These are phyloP conservation scores for Sandelia bainsii DNA, from an alignment of 2,797 vertebrate species.

Conservation along the genomic window DNA sequence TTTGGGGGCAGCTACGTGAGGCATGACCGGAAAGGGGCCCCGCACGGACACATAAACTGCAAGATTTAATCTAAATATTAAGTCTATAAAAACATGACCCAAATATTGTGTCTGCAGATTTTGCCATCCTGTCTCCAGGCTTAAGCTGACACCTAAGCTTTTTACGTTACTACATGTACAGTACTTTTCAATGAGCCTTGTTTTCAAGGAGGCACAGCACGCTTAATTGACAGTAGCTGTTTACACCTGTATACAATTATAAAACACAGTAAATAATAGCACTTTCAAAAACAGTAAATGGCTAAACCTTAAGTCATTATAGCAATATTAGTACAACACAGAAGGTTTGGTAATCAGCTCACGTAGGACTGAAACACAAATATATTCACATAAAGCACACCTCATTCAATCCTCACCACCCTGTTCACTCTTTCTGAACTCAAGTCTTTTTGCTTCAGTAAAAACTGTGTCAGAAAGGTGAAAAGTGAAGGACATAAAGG, in stretches of 20 bases:
- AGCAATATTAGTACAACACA: not conserved
- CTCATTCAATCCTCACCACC: not conserved
- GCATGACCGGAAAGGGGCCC: slow-evolving; percentile 71
- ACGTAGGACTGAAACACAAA: slow-evolving; percentile 6
- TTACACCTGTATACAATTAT: slow-evolving; percentile 34
- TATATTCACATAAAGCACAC: slow-evolving; percentile 10
- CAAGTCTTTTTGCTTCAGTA: slow-evolving; percentile 6
- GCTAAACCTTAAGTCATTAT: slow-evolving; percentile 11
- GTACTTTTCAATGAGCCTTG: slow-evolving; percentile 54
- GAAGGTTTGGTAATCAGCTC: slow-evolving; percentile 15
- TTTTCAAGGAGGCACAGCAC: slow-evolving; percentile 53
- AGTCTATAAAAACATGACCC: slow-evolving; percentile 76
- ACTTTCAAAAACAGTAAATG: slow-evolving; percentile 33
- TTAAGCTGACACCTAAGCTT: slow-evolving; percentile 47
- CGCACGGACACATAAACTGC: slow-evolving; percentile 60
- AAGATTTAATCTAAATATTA: slow-evolving; percentile 78
- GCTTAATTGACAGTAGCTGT: slow-evolving; percentile 44
- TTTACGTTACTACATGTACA: slow-evolving; percentile 54
- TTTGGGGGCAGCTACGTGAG: slow-evolving; percentile 57
- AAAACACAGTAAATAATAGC: slow-evolving; percentile 31
- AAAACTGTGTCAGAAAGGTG: slow-evolving; percentile 3
- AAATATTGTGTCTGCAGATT: slow-evolving; percentile 77
- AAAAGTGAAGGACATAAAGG: slow-evolving; percentile 23
- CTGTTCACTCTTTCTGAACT: not conserved
- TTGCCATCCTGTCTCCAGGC: slow-evolving; percentile 71